A percentile compares a stretch with the other conserved stretches of the same genome.
Evolutionary conservation across 1,140 invertebrate genomes (phyloP).

Genomic region (Ceratina australensis): DNA sequence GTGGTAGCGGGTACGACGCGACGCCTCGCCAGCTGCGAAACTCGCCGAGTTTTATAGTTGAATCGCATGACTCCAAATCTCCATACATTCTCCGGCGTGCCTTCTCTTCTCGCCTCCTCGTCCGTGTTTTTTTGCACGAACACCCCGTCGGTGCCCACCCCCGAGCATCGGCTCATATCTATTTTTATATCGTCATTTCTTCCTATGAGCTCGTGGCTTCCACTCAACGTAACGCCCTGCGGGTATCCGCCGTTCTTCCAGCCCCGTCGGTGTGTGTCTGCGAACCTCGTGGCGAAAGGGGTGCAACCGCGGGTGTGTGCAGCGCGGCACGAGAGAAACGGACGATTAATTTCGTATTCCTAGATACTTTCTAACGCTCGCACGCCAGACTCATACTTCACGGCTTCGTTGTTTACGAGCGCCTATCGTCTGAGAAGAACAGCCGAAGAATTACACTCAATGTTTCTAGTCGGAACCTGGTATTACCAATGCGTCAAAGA

Average conservation of each 20-base stretch:
- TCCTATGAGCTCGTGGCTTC: conserved; percentile 53
- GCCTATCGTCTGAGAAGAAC: conserved; percentile 49
- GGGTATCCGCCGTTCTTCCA: conserved; percentile 38
- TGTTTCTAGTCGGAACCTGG: conserved; percentile 45
- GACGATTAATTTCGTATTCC: conserved; percentile 73
- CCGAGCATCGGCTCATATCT: conserved; percentile 60
- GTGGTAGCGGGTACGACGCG: conserved; percentile 67
- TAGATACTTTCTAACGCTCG: conserved; percentile 68
- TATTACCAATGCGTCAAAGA: too few species aligned
- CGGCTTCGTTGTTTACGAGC: conserved; percentile 59
- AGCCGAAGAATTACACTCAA: conserved; percentile 52
- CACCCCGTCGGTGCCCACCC: conserved; percentile 41
- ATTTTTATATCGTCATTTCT: conserved; percentile 69
- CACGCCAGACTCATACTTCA: conserved; percentile 69
- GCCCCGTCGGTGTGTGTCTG: not conserved
- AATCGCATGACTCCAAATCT: conserved; percentile 79
- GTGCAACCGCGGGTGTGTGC: conserved; percentile 1
- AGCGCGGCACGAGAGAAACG: conserved; percentile 39
- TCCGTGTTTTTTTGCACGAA: conserved; percentile 50
- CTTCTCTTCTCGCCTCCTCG: conserved; percentile 41
- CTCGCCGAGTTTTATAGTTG: conserved; percentile 80
- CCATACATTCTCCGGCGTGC: conserved; percentile 73
- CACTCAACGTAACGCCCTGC: conserved; percentile 49
- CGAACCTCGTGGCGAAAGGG: conserved; percentile 7
- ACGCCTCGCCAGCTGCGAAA: conserved; percentile 77